Evolutionary conservation across 2,888 invertebrate genomes (phyloP), one percentile per base, ranked within the genome.

Genomic region (Tachystola acroxantha): DNA sequence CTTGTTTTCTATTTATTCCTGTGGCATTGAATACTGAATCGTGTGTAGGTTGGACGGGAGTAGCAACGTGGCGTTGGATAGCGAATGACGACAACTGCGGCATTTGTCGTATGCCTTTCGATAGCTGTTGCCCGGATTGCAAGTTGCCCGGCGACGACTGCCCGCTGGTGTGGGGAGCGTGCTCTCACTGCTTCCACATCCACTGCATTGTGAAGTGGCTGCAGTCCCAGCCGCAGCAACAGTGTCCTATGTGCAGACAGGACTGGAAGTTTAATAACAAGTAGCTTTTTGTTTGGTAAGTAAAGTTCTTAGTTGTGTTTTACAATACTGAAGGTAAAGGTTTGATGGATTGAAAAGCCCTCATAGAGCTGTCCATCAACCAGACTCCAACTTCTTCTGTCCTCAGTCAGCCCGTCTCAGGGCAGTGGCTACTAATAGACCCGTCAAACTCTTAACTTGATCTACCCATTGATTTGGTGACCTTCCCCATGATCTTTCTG

Each of bases 151-250:
- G 98, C 34, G 98, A 99, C 88, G 98, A 98, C 82, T 99, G 98
- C 69, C 98, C 99, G 9, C 81, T 99, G 69, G 98, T 98, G 27
- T 98, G 98, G 97, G 99, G 99, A 42, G 94, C 96, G 66, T 99
- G 99, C 79, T 96, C 97, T 6, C 99, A 99, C 87, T 98, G 98
- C 85, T 99, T 99, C 82, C 99, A 99, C 81, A 98, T 98, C 82
- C 99, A 99, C 81, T 99, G 99, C 86, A 99, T 99, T 64, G 96
- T 97, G 73, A 99, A 99, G 91, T 99, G 99, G 99, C 89, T 99
- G 34, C 96, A 98, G 71, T 95, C 98, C 10, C 95, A 96, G 79
- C 93, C 94, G 56, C 93, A 93, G 79, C 94, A 95, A 67, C 92
- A 94, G 87, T 96, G 96, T 61, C 96, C 96, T 42, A 98, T 99